A percentile compares a stretch with the other conserved stretches of the same genome.
Evolutionary conservation across 1,140 invertebrate genomes (phyloP).

Genomic region (Druon quercuslanigerum): DNA sequence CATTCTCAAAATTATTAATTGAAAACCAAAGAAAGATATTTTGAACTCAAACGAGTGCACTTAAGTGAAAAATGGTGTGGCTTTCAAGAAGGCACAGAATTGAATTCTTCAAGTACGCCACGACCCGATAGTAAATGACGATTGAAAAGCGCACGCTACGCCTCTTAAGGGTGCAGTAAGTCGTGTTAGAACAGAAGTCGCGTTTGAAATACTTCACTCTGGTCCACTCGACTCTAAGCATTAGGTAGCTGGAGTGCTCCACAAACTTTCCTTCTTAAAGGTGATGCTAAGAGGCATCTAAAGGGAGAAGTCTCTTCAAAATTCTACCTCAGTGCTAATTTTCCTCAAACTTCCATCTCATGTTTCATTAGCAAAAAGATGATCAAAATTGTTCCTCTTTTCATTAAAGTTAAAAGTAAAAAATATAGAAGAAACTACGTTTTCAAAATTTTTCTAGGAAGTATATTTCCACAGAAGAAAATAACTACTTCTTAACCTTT

Average conservation of each 20-base stretch:
- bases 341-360: not conserved
- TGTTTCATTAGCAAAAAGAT: not conserved
- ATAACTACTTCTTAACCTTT: too few species aligned
- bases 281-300: slow-evolving; percentile 19
- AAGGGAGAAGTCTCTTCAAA: slow-evolving; percentile 11
- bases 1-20: not conserved
- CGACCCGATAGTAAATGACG: slow-evolving; percentile 14
- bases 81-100: not conserved
- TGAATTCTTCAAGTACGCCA: slow-evolving; percentile 15
- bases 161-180: slow-evolving; percentile 27
- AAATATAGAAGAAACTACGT: not conserved
- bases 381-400: not conserved
- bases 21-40: not conserved
- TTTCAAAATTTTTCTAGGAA: too few species aligned
- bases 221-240: slow-evolving; percentile 29
- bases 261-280: slow-evolving; percentile 30
- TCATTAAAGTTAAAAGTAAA: not conserved
- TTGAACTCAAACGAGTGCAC: not conserved
- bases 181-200: slow-evolving; percentile 30
- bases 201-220: slow-evolving; percentile 28
- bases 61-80: slow-evolving; percentile 1
- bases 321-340: slow-evolving; percentile 13
- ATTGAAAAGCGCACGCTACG: slow-evolving; percentile 29
- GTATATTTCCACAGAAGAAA: too few species aligned
- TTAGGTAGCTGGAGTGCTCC: slow-evolving; percentile 23